Base-by-base conservation (phyloP, 2,797 vertebrate genomes). In the Scleropages formosus region DNA sequence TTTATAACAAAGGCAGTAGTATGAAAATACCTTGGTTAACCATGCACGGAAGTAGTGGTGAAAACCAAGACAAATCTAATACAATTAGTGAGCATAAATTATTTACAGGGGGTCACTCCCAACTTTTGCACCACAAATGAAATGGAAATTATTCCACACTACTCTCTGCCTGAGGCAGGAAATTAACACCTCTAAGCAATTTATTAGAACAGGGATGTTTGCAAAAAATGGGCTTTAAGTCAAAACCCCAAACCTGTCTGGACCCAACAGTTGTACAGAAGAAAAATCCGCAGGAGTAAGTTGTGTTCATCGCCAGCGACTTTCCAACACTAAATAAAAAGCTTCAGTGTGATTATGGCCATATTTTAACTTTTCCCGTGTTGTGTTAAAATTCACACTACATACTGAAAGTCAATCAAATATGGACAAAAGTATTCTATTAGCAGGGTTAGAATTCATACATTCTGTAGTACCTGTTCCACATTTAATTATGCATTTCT, bases 401-500 rank as follows among this genome's bases (percentile, higher is more conserved):
- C 86, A 86, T 85, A 47, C 39, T 81, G 62, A 16, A 79, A 80
- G 84, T 92, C 85, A 90, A 90, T 89, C 92, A 85, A 84, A 93
- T 91, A 92, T 88, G 87, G 90, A 93, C 89, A 91, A 91, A 92
- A 91, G 89, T 2, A 39, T 39, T 88, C 84, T 77, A 86, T 78
- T 91, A 93, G 92, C 93, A 93, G 93, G 92, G 91, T 88, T 89
- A 79, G 89, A 89, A 87, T 92, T 93, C 93, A 93, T 89, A 93
- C 91, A 89, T 86, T 79, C 87, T 82, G 86, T 80, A 90, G 87
- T 88, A 91, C 87, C 83, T 84, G 85, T 86, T 89, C 88, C 87
- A 88, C 83, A 87, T 82, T 81, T 86, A 84, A 87, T 89, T 83
- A 71, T 27, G 88, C 85, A 91, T 92, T 93, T 91, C 89, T 92